Percentiles rank a stretch among this genome's conserved stretches.
Conservation (phyloP, 2,113 vertebrate genomes). For the Dolichotis patagonum region DNA sequence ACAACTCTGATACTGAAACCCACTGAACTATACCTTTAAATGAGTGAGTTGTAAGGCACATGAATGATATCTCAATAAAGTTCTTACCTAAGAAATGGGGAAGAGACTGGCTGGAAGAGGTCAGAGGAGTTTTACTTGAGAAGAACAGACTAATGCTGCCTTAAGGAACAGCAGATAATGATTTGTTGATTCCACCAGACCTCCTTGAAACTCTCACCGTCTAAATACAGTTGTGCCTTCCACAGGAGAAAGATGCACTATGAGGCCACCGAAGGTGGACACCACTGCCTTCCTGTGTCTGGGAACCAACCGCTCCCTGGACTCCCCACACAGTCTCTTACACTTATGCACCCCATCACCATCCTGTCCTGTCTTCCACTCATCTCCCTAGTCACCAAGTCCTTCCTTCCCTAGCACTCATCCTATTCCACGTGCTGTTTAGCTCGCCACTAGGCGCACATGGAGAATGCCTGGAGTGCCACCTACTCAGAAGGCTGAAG, state of each 20-base stretch:
- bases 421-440: background rate
- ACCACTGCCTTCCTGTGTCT: accelerated
- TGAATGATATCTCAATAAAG: constrained; percentile 14
- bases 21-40: background rate
- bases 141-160: background rate
- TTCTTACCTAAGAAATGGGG: background rate
- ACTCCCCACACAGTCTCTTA: background rate
- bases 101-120: background rate
- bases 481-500: background rate
- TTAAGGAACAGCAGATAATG: background rate
- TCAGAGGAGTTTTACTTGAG: background rate
- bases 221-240: background rate
- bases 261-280: background rate
- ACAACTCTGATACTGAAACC: background rate
- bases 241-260: background rate
- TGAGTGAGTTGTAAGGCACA: background rate
- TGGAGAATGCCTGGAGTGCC: background rate
- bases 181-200: background rate
- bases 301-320: background rate
- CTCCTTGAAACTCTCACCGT: background rate
- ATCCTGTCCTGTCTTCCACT: background rate
- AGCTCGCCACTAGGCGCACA: background rate
- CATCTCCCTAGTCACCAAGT: background rate
- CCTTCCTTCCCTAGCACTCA: background rate
- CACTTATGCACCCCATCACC: background rate